These are phyloP conservation scores for Zoanthus sansibaricus DNA, from an alignment of 92 coral and sea anemone genomes.

Conservation along the genomic window DNA sequence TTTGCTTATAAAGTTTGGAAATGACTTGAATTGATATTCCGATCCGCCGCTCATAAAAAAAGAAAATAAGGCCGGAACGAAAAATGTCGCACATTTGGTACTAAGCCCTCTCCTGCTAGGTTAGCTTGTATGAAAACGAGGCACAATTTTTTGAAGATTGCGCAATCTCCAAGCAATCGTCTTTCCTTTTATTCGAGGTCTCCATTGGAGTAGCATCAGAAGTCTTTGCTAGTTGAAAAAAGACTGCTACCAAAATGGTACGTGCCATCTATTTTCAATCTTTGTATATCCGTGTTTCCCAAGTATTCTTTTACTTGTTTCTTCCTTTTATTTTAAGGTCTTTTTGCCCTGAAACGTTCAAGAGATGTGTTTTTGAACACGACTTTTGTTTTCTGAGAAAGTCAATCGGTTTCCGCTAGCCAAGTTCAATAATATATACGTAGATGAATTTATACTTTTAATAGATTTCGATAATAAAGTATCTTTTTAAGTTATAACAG, in stretches of 20 bases:
- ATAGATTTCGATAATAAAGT: not conserved
- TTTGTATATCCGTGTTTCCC: slow-evolving; percentile 62
- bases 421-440: not conserved
- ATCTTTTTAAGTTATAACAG: not conserved
- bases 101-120: not conserved
- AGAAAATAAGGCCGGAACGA: too few relatives aligned
- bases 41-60: too few relatives aligned
- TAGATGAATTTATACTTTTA: not conserved
- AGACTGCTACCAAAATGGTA: slow-evolving; percentile 87
- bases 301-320: slow-evolving; percentile 1
- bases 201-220: slow-evolving; percentile 61
- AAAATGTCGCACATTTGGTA: not conserved
- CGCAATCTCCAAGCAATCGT: slow-evolving; percentile 62
- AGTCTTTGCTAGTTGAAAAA: slow-evolving; percentile 59
- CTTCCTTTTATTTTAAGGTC: not conserved
- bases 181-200: slow-evolving; percentile 82
- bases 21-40: too few relatives aligned
- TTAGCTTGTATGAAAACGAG: slow-evolving; percentile 56
- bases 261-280: slow-evolving; percentile 90
- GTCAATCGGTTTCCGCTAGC: not conserved
- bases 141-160: slow-evolving; percentile 70
- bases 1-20: too few relatives aligned
- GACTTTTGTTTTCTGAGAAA: not conserved
- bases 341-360: not conserved
- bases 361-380: slow-evolving; percentile 3